A percentile compares a stretch with the other conserved stretches of the same genome.
phyloP scores from a whole-genome alignment of 2,888 invertebrate genomes.

The Cheiracanthium punctorium region DNA sequence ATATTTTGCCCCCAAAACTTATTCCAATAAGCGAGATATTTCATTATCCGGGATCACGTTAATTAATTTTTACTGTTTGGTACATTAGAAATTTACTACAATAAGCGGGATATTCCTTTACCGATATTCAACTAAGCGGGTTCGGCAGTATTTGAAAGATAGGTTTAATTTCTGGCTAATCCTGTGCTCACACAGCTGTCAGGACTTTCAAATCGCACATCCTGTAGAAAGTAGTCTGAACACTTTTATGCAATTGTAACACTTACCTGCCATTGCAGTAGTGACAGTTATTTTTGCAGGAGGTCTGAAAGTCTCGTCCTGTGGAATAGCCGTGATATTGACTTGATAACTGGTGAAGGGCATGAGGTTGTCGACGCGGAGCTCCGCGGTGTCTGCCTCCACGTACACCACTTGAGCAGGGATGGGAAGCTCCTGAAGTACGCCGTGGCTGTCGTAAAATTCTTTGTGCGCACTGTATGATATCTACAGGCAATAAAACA shows the following conservation, averaged over 20 bases:
- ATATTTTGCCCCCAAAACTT: too few species aligned
- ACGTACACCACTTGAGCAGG: conserved; percentile 81
- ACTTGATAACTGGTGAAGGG: conserved; percentile 96
- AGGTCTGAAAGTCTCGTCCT: conserved; percentile 87
- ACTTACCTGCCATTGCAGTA: conserved; percentile 90
- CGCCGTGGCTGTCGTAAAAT: conserved; percentile 94
- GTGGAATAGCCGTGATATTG: conserved; percentile 90
- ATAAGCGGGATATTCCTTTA: too few species aligned
- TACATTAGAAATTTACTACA: too few species aligned
- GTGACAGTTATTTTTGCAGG: conserved; percentile 95
- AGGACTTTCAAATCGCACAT: too few species aligned
- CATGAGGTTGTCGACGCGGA: conserved; percentile 90
- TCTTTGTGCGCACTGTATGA: conserved; percentile 94
- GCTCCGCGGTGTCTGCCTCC: conserved; percentile 83
- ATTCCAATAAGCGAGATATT: too few species aligned
- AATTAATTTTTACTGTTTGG: too few species aligned
- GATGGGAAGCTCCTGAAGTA: conserved; percentile 88
- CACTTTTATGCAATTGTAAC: background rate
- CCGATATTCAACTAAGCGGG: too few species aligned
- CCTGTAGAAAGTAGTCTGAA: too few species aligned
- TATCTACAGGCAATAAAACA: conserved; percentile 65
- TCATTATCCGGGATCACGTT: too few species aligned
- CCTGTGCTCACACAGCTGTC: too few species aligned
- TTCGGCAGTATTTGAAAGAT: too few species aligned
- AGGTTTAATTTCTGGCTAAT: too few species aligned